phyloP scores from a whole-genome alignment of 2,113 vertebrate genomes.

The Camelus dromedarius region DNA sequence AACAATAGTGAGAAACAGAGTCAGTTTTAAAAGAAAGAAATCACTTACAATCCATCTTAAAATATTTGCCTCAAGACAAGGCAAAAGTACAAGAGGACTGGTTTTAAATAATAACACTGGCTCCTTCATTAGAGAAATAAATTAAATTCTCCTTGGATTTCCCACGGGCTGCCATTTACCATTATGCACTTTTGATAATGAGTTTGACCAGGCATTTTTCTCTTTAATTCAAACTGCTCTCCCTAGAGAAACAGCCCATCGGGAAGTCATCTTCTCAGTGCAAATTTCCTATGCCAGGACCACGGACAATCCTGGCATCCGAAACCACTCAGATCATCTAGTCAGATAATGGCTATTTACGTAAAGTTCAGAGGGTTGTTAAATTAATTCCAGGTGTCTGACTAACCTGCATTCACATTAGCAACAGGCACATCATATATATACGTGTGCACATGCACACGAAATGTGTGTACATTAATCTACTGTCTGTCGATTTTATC shows the following conservation, averaged over 20 bases:
- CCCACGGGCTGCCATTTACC: not conserved
- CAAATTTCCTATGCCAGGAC: not conserved
- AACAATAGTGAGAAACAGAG: not conserved
- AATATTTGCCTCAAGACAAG: not conserved
- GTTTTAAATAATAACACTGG: not conserved
- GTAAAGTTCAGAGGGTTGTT: slow-evolving; percentile 22
- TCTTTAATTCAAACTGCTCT: slow-evolving; percentile 33
- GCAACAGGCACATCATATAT: not conserved
- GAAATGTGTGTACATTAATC: not conserved
- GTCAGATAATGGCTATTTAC: not conserved
- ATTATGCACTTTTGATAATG: not conserved
- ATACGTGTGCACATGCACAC: too few species aligned
- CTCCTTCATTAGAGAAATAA: slow-evolving; percentile 2
- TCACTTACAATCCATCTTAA: not conserved
- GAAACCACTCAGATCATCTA: slow-evolving; percentile 10
- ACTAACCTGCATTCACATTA: not conserved
- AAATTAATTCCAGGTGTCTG: slow-evolving; percentile 1
- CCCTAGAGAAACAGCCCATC: slow-evolving; percentile 12
- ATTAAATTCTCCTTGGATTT: not conserved
- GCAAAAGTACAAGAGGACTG: not conserved
- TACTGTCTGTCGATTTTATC: not conserved
- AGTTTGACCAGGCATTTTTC: slow-evolving; percentile 17
- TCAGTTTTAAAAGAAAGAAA: not conserved
- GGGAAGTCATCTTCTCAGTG: slow-evolving; percentile 36
- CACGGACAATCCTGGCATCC: not conserved